Percentiles rank a stretch among this genome's conserved stretches.
Evolutionary conservation across 35 echinoderm and acorn worm species (phyloP).

Genomic region (Heliocidaris erythrogramma): DNA sequence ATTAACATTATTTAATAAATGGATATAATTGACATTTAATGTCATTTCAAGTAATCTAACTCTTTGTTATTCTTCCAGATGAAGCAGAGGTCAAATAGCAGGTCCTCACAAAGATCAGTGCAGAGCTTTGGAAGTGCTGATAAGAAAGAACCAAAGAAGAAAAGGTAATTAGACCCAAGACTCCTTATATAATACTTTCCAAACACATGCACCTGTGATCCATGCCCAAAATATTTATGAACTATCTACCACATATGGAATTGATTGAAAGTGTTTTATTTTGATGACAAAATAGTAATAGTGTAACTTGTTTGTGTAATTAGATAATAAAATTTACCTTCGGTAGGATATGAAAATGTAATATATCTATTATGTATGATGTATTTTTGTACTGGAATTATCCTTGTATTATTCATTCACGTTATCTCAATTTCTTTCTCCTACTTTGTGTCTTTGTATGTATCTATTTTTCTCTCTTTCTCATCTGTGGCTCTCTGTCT

Average conservation of each 20-base stretch:
- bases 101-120: constrained; percentile 68
- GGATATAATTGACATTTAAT: too few species aligned
- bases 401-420: too few species aligned
- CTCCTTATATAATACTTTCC: not conserved
- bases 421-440: too few species aligned
- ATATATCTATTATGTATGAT: too few species aligned
- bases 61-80: not conserved
- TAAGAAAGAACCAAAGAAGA: constrained; percentile 87
- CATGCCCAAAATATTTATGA: not conserved
- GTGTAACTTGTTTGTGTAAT: not conserved
- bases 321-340: not conserved
- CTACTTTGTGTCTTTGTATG: too few species aligned
- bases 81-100: constrained; percentile 54
- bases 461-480: too few species aligned
- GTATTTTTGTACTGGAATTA: too few species aligned
- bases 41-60: too few species aligned
- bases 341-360: not conserved
- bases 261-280: not conserved
- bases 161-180: constrained; percentile 50
- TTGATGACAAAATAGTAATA: not conserved
- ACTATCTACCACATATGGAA: too few species aligned
- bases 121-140: constrained; percentile 81
- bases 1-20: too few species aligned
- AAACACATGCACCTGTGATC: not conserved
- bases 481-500: too few species aligned